Evolutionary conservation across 53 echinoderm and acorn worm genomes (phyloP).

Genomic region (Paelopatides confundens): DNA sequence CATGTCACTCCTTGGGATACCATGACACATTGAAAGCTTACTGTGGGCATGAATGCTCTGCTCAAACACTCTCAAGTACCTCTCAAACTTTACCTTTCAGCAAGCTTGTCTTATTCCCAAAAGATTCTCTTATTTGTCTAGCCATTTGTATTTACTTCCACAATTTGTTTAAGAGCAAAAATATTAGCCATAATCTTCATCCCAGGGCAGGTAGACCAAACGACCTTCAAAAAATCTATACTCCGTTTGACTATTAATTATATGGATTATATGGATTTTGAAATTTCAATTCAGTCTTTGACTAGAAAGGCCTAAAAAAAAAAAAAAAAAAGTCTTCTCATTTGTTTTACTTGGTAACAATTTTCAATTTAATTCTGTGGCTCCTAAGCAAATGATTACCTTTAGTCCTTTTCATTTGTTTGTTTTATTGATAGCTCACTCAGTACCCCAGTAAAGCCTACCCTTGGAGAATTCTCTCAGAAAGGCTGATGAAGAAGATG

Average conservation of each 20-base stretch:
- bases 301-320: not conserved
- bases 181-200: slow-evolving; percentile 16
- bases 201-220: slow-evolving; percentile 7
- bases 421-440: not conserved
- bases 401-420: not conserved
- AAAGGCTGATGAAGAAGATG: not conserved
- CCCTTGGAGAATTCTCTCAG: not conserved
- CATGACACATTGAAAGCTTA: not conserved
- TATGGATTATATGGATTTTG: not conserved
- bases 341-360: not conserved
- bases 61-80: not conserved
- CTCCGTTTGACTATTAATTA: not conserved
- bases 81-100: not conserved
- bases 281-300: not conserved
- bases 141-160: not conserved
- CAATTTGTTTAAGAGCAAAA: not conserved
- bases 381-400: not conserved
- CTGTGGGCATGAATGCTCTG: not conserved
- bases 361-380: not conserved
- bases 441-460: not conserved
- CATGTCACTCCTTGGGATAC: not conserved
- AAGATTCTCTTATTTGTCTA: not conserved
- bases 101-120: not conserved
- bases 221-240: not conserved
- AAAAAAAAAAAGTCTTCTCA: not conserved